These are phyloP conservation scores for Uria aalge DNA, from an alignment of 2,113 vertebrate genomes.

Conservation along the genomic window DNA sequence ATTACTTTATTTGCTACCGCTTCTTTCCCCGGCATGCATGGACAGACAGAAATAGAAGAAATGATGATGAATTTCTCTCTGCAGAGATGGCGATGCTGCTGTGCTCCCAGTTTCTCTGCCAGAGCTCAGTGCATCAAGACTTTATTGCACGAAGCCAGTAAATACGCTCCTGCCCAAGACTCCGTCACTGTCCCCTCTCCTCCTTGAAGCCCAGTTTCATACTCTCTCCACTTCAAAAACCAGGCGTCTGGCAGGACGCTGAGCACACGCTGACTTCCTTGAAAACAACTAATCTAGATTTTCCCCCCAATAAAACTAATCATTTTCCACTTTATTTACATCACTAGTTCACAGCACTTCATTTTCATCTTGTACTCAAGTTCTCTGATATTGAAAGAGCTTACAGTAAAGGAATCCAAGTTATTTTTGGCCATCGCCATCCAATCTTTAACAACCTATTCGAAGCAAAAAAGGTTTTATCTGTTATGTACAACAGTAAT, in stretches of 20 bases:
- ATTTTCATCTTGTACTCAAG: rapidly evolving
- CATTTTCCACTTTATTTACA: not conserved
- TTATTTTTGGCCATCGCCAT: not conserved
- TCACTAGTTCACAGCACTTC: not conserved
- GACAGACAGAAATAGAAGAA: not conserved
- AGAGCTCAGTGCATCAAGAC: not conserved
- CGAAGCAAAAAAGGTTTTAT: not conserved
- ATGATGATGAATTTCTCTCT: not conserved
- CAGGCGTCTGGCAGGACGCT: not conserved
- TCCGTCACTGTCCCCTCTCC: rapidly evolving
- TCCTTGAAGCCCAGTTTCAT: not conserved
- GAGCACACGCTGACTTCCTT: not conserved
- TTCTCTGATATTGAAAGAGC: not conserved
- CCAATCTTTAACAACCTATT: not conserved
- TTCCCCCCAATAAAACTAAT: not conserved
- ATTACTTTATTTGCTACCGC: not conserved
- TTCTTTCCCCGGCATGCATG: not conserved
- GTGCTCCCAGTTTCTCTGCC: not conserved
- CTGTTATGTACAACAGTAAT: not conserved
- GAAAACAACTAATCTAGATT: not conserved
- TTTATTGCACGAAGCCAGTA: not conserved
- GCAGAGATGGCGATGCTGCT: not conserved
- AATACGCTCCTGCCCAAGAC: not conserved
- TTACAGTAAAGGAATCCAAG: not conserved
- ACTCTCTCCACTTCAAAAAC: not conserved